phyloP scores from a whole-genome alignment of 2,888 invertebrate species.

The Orthosia incerta region DNA sequence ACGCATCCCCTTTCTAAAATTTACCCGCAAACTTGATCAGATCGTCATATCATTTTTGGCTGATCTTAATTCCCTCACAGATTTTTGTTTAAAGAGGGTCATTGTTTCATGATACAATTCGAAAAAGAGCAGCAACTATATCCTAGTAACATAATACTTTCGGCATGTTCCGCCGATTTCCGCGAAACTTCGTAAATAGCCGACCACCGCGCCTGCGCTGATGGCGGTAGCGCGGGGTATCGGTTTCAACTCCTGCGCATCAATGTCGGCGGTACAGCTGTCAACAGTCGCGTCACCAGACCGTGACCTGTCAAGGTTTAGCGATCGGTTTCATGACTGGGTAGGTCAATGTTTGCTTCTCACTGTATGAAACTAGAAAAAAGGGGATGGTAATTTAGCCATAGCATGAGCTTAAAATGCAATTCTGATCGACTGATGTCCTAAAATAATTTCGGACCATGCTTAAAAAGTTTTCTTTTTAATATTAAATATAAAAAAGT shows the following conservation, averaged over 20 bases:
- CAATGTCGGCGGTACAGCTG: conserved; percentile 71
- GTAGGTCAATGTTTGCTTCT: conserved; percentile 15
- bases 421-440: not conserved
- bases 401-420: not conserved
- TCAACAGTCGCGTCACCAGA: conserved; percentile 76
- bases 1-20: no score
- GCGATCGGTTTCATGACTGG: conserved; percentile 29
- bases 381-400: not conserved
- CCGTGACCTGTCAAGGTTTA: conserved; percentile 75
- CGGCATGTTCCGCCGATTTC: conserved; percentile 71
- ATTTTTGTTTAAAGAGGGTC: no score
- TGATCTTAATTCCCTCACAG: no score
- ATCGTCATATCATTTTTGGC: no score
- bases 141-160: conserved; percentile 73
- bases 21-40: no score
- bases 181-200: conserved; percentile 79
- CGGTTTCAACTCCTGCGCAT: conserved; percentile 77
- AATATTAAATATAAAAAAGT: not conserved
- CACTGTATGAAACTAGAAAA: not conserved
- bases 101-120: conserved; percentile 20
- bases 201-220: conserved; percentile 78
- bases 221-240: conserved; percentile 75
- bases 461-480: not conserved
- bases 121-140: conserved; percentile 44
- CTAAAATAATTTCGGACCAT: not conserved